Base-by-base conservation (phyloP, 2,888 invertebrate genomes). In the Leucophenga montana region DNA sequence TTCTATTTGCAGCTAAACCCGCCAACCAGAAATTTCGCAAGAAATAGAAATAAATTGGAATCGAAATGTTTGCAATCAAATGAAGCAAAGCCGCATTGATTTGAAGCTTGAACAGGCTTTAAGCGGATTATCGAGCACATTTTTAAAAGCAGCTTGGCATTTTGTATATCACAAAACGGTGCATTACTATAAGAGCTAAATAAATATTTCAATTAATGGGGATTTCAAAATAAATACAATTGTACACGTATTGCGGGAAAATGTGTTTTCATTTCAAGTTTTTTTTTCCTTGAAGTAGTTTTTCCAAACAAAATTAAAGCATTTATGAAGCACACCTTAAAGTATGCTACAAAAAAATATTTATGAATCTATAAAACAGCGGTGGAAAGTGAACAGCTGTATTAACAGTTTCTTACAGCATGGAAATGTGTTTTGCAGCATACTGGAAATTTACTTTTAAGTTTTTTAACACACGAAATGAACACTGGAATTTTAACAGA, bases 71-170 rank as follows among this genome's bases (percentile, higher is more conserved):
- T 22, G 57, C 22, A 27, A n/a, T 22, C 27, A 22, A 57, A 27
- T 27, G 31, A 57, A 57, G 57, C 22, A 27, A 57, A 57, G 57
- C 57, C 31, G n/a, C 57, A 57, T 57, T 57, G 57, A 57, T 57
- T 22, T n/a, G 57, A 31, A 20, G 54, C 54, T 54, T 54, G 54
- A 20, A 22, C 22, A 54, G 57, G 57, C 57, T 57, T 57, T 18
- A 57, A 57, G 57, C 31, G 57, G 22, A 11, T 57, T 57, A 57
- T 57, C 57, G 14, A 8, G 27, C 27, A 56, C 11, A 56, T 53
- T 53, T 56, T 27, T 22, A 14, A 22, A 57, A 27, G 31, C 57
- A 31, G 8, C 27, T 57, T 27, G 11, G 6, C 31, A 22, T 8
- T 57, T 18, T 13, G n/a, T 46, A 1, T 2, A n/a, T 2, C 8